Evolutionary conservation across 2,888 invertebrate species (phyloP).

Genomic region (Caenorhabditis drosophilae): DNA sequence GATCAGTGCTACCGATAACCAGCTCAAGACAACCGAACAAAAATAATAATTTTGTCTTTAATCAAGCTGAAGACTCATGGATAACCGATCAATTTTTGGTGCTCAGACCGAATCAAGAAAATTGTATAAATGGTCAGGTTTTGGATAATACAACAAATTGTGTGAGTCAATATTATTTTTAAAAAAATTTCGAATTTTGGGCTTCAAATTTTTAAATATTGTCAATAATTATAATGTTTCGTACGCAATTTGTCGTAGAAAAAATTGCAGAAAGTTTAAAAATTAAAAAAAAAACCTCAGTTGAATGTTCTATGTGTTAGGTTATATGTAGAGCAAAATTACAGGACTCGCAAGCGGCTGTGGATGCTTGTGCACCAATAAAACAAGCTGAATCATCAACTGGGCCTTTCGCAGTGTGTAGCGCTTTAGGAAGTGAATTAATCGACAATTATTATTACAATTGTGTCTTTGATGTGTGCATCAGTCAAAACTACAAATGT

Average conservation of each 20-base stretch:
- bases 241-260: too few relatives aligned
- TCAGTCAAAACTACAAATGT: slow-evolving; percentile 36
- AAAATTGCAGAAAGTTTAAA: too few relatives aligned
- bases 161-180: slow-evolving; percentile 18
- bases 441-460: slow-evolving; percentile 47
- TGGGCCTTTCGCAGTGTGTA: slow-evolving; percentile 57
- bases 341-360: slow-evolving; percentile 33
- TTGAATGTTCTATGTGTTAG: too few relatives aligned
- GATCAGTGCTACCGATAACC: slow-evolving; percentile 27
- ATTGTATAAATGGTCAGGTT: slow-evolving; percentile 42
- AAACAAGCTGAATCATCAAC: slow-evolving; percentile 34
- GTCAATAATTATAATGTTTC: too few relatives aligned
- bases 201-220: slow-evolving; percentile 17
- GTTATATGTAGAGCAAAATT: too few relatives aligned
- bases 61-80: slow-evolving; percentile 43
- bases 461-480: slow-evolving; percentile 59
- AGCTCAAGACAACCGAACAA: slow-evolving; percentile 22
- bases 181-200: slow-evolving; percentile 10
- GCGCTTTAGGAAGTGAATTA: slow-evolving; percentile 38
- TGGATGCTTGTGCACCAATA: slow-evolving; percentile 37
- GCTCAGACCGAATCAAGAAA: slow-evolving; percentile 31
- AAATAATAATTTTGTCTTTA: slow-evolving; percentile 22
- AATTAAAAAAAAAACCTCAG: too few relatives aligned
- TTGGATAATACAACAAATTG: slow-evolving; percentile 46
- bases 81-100: slow-evolving; percentile 46